These are phyloP conservation scores for Sisor rabdophorus DNA, from an alignment of 2,113 vertebrate species.

Conservation along the genomic window DNA sequence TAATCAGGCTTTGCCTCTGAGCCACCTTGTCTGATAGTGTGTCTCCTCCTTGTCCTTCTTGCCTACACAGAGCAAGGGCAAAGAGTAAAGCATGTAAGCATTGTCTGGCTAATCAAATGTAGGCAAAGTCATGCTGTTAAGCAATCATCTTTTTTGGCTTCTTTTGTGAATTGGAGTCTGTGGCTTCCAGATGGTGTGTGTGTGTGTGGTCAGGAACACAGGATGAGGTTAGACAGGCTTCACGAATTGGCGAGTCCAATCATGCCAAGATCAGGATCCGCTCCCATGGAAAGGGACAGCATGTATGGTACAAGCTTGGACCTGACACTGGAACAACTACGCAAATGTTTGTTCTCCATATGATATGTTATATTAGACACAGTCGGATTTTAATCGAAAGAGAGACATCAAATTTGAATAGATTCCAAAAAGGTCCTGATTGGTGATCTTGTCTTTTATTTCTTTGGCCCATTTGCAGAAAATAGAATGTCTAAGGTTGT, in stretches of 20 bases:
- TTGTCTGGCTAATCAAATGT: conserved; percentile 51
- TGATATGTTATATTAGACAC: conserved; percentile 18
- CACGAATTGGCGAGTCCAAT: conserved; percentile 22
- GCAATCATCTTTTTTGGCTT: conserved; percentile 55
- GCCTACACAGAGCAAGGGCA: conserved; percentile 38
- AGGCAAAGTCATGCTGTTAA: conserved; percentile 49
- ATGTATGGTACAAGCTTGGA: conserved; percentile 41
- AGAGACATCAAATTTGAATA: conserved; percentile 4
- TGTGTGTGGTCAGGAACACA: conserved; percentile 34
- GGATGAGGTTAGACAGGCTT: conserved; percentile 48
- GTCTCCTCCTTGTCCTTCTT: conserved; percentile 45
- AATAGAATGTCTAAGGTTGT: conserved; percentile 21
- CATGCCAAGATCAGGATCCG: conserved; percentile 50
- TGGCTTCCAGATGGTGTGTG: conserved; percentile 55
- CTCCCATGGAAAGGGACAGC: conserved; percentile 42
- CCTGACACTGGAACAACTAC: conserved; percentile 44
- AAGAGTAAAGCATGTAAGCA: conserved; percentile 45
- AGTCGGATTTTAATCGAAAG: conserved; percentile 26
- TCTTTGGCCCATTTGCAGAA: conserved; percentile 13
- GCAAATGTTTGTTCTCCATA: conserved; percentile 37
- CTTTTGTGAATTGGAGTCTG: conserved; percentile 36
- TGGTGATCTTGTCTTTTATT: not conserved
- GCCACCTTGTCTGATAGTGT: conserved; percentile 26
- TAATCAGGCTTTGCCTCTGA: conserved; percentile 34
- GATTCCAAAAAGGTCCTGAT: conserved; percentile 22